Base-by-base conservation (phyloP, 2,888 invertebrate species). In the Luperina testacea region DNA sequence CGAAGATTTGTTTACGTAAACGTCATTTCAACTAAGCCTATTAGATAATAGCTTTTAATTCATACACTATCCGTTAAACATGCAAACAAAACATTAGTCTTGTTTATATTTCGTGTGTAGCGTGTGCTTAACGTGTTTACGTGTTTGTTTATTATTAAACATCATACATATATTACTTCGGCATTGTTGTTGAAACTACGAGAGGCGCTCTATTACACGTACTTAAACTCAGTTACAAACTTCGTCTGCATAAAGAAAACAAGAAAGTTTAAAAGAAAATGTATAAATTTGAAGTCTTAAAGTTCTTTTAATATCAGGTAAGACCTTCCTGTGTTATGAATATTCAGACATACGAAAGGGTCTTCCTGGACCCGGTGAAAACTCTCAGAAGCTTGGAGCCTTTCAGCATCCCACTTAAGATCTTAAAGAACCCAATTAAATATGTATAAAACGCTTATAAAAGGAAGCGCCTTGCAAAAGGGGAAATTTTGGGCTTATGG, bases 401-500 rank as follows among this genome's bases (percentile, higher is more conserved):
- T 87, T 85, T 88, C 82, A 85, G 81, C 78, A 77, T 81, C 68
- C 82, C 73, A 85, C 83, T 89, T 85, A 89, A 87, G 69, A 67
- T 82, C 81, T 80, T 88, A 86, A 70, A 80, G 82, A 87, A 87
- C 81, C 86, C 86, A 88, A 88, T 88, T 89, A 89, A 81, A 88
- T 82, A 38, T 38, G 38, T 38, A 83, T 74, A 82, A 85, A 82
- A 80, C 75, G 87, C 65, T 83, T 87, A 61, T 83, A 79, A 80
- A 81, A 75, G 79, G 57, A 77, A 80, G 63, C 77, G 65, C 68
- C 76, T 64, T 72, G 53, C 5, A 15, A 80, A 81, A 77, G 42
- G 64, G 48, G 32, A 68, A 51, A 42, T 51, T 76, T 80, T 78
- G 65, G 59, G 51, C 45, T 75, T 48, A 68, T 27, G 5, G 65